A percentile compares a stretch with the other conserved stretches of the same genome.
Conservation (phyloP, 2,797 vertebrate genomes). For the Fringilla coelebs region DNA sequence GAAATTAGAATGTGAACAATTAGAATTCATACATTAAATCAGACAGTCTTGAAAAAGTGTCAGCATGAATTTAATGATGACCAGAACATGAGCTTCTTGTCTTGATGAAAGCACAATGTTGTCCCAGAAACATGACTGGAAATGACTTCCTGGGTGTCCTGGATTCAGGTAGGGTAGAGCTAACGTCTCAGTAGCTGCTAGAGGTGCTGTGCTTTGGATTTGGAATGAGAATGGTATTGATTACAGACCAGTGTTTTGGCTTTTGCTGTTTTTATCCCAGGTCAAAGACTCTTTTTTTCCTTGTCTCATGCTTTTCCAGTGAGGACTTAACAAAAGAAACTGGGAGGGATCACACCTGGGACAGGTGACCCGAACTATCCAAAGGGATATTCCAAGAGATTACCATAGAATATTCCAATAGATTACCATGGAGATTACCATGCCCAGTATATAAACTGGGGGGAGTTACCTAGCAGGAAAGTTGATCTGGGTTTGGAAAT, state of each 20-base stretch:
- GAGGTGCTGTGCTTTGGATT: not conserved
- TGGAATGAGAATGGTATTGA: not conserved
- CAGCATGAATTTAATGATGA: not conserved
- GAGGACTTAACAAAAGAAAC: not conserved
- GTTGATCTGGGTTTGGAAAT: not conserved
- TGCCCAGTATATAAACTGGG: not conserved
- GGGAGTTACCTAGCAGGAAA: not conserved
- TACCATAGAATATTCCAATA: not conserved
- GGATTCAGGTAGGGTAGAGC: not conserved
- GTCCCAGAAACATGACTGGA: not conserved
- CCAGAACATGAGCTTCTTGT: not conserved
- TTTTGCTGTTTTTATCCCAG: not conserved
- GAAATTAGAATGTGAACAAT: not conserved
- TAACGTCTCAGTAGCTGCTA: not conserved
- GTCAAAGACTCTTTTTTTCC: not conserved
- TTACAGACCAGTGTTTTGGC: not conserved
- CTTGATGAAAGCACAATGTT: not conserved
- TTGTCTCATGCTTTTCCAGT: not conserved
- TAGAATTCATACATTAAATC: not conserved
- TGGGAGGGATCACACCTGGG: not conserved
- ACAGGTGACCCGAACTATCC: not conserved
- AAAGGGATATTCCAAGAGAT: not conserved
- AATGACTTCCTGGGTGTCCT: not conserved
- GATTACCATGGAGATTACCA: not conserved
- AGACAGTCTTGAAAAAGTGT: not conserved